Conservation (phyloP, 2,113 vertebrate species). For the Thryonomys swinderianus region DNA sequence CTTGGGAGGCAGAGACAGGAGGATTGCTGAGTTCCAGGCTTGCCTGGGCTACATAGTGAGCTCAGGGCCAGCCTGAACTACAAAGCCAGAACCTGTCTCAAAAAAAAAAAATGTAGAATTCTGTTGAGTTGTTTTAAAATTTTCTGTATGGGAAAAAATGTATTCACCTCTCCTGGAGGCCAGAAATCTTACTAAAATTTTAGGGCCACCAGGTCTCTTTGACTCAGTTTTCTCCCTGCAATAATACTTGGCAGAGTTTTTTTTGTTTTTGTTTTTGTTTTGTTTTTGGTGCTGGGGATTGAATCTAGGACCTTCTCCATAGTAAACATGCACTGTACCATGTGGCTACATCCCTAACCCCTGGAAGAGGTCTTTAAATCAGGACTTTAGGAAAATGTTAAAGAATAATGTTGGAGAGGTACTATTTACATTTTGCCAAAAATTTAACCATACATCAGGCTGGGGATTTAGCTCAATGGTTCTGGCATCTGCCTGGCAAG, state of each 20-base stretch:
- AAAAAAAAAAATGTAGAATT: neutral
- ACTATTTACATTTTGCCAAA: neutral
- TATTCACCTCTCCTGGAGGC: neutral
- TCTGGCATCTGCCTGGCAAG: too few species aligned
- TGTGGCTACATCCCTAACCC: neutral
- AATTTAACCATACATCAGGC: neutral
- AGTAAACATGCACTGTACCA: too few species aligned
- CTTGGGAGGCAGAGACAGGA: too few species aligned
- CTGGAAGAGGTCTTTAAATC: neutral
- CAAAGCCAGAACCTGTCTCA: too few species aligned
- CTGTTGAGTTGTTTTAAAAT: neutral
- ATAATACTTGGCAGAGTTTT: neutral
- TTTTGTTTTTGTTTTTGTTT: neutral
- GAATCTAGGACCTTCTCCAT: neutral
- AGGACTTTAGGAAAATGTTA: neutral
- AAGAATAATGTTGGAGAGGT: neutral
- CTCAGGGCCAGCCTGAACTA: too few species aligned
- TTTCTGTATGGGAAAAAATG: neutral
- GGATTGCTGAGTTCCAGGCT: too few species aligned
- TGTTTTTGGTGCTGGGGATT: neutral
- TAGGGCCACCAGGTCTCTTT: neutral
- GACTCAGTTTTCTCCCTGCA: neutral
- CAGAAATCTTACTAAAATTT: constrained; percentile 21
- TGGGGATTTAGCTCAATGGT: too few species aligned
- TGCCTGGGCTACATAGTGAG: too few species aligned